A percentile compares a stretch with the other conserved stretches of the same genome.
phyloP scores from a whole-genome alignment of 2,797 vertebrate genomes.

The Pseudochirops corinnae region DNA sequence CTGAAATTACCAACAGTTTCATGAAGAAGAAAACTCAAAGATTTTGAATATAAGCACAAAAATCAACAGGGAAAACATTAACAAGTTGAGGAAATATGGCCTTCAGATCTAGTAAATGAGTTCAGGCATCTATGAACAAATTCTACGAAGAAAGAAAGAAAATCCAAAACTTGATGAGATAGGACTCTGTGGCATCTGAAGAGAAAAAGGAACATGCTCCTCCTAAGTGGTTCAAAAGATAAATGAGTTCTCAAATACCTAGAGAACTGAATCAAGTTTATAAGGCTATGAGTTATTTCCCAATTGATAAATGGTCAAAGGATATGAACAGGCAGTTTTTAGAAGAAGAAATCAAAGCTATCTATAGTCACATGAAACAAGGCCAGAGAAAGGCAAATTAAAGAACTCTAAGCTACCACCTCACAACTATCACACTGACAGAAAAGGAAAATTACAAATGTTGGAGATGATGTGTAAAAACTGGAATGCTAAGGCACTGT shows the following conservation, averaged over 20 bases:
- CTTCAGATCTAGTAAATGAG: background rate
- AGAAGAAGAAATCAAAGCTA: background rate
- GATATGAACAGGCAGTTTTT: background rate
- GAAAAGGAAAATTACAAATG: background rate
- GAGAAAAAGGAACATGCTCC: background rate
- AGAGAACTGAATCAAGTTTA: background rate
- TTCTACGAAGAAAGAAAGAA: background rate
- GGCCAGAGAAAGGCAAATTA: background rate
- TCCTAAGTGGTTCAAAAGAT: background rate
- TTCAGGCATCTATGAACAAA: background rate
- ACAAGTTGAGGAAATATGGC: background rate
- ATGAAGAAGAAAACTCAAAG: too few species aligned
- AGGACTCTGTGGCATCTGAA: background rate
- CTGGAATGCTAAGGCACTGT: background rate
- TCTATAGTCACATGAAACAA: background rate
- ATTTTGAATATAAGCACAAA: too few species aligned
- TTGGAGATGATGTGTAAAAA: background rate
- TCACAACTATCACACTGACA: background rate
- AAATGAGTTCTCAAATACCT: background rate
- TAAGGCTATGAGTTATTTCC: background rate
- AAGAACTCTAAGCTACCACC: background rate
- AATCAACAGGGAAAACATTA: background rate
- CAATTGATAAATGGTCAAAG: background rate
- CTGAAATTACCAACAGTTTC: too few species aligned
- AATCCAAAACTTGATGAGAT: background rate